Conservation (phyloP, 1,140 invertebrate species). For the Pseudomyrmex concolor region DNA sequence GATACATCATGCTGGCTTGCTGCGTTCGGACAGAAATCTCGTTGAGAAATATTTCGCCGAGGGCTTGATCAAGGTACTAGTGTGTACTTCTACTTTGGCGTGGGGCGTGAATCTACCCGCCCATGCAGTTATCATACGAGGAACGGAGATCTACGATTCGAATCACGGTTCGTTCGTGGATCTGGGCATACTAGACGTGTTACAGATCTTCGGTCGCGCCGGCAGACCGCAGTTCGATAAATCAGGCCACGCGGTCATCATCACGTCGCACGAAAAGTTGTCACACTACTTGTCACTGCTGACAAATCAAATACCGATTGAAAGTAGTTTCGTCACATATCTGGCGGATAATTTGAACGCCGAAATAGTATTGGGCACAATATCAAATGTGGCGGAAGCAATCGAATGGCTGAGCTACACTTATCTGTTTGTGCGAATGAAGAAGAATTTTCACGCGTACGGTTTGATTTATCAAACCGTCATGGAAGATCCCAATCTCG, state of each 20-base stretch:
- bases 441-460: constrained; percentile 96
- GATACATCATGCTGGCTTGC: constrained; percentile 98
- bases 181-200: constrained; percentile 97
- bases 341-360: constrained; percentile 99
- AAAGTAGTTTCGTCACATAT: constrained; percentile 97
- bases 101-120: constrained; percentile 99
- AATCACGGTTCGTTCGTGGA: constrained; percentile 97
- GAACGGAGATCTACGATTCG: constrained; percentile 99
- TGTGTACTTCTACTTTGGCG: constrained; percentile 98
- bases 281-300: constrained; percentile 97
- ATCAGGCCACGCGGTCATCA: constrained; percentile 97
- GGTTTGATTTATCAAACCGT: constrained; percentile 91
- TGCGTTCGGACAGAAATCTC: constrained; percentile 92
- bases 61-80: constrained; percentile 96
- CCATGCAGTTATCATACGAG: constrained; percentile 98
- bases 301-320: constrained; percentile 98
- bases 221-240: constrained; percentile 97
- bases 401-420: constrained; percentile 99
- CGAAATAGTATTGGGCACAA: constrained; percentile 97
- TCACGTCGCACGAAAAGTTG: constrained; percentile 97
- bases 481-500: constrained; percentile 91
- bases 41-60: constrained; percentile 96
- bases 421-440: constrained; percentile 97
- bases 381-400: constrained; percentile 97
- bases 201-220: constrained; percentile 99